Evolutionary conservation across 2,113 vertebrate species (phyloP).

Genomic region (Piaya cayana): DNA sequence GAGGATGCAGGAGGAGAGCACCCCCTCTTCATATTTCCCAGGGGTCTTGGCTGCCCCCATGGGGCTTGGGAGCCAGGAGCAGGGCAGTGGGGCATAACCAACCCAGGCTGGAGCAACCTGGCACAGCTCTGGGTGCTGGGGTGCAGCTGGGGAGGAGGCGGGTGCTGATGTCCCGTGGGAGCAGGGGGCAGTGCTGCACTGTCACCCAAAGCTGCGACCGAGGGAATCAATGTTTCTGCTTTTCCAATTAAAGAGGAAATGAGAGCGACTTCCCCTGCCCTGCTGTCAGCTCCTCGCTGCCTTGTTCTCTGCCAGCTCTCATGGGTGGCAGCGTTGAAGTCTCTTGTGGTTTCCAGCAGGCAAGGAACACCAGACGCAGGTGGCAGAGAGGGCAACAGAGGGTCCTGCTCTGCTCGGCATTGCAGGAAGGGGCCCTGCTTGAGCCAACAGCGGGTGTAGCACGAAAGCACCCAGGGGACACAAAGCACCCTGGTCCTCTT

Average conservation of each 20-base stretch:
- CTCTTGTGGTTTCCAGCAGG: neutral
- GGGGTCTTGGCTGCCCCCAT: neutral
- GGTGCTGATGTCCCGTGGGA: neutral
- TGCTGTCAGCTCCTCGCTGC: neutral
- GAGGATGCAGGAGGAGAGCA: neutral
- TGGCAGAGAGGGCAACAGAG: neutral
- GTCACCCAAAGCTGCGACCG: neutral
- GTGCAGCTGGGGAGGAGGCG: neutral
- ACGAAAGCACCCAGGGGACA: neutral
- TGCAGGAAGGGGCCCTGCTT: neutral
- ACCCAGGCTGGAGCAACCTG: neutral
- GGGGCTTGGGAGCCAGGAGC: neutral
- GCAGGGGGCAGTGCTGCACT: constrained; percentile 21
- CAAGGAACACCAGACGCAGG: neutral
- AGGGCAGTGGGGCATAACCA: neutral
- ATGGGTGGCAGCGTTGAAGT: fast-evolving
- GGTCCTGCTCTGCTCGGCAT: fast-evolving
- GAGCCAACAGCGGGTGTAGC: fast-evolving
- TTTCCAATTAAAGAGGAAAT: constrained; percentile 40
- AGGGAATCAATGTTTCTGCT: constrained; percentile 55
- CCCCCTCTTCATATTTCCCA: neutral
- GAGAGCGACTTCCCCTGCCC: neutral
- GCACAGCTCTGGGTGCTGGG: neutral
- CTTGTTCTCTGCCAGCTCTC: neutral
- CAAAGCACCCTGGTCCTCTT: neutral